Percentiles rank a stretch among this genome's conserved stretches.
phyloP scores from a whole-genome alignment of 2,113 vertebrate genomes.

The Thermophis baileyi region DNA sequence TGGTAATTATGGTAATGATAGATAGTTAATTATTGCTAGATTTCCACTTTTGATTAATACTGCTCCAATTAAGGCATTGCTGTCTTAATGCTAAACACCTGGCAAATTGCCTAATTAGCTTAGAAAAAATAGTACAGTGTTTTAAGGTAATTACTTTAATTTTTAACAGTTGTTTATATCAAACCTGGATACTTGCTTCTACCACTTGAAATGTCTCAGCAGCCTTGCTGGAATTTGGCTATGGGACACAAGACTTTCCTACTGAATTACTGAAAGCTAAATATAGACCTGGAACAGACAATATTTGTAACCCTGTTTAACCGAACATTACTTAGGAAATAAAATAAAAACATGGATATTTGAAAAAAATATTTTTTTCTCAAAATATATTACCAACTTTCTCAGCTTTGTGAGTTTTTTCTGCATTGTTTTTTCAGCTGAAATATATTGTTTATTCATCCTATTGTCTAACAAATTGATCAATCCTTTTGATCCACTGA shows the following conservation, averaged over 20 bases:
- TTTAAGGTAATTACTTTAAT: conserved; percentile 59
- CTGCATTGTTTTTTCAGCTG: not conserved
- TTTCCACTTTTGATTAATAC: conserved; percentile 69
- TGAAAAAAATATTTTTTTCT: not conserved
- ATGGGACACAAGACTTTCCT: rapidly evolving
- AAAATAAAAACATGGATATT: not conserved
- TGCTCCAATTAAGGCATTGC: conserved; percentile 67
- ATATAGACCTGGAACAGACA: not conserved
- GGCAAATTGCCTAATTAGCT: conserved; percentile 69
- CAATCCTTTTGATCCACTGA: not conserved
- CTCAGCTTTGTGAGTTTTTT: not conserved
- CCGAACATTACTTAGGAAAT: not conserved
- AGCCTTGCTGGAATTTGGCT: not conserved
- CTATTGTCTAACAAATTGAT: not conserved
- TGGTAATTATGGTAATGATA: conserved; percentile 32
- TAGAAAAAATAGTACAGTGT: conserved; percentile 49
- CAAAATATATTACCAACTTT: not conserved
- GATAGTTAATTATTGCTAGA: conserved; percentile 67
- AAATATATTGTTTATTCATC: not conserved
- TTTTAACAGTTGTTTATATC: conserved; percentile 25
- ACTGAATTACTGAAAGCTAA: not conserved
- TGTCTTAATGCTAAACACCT: conserved; percentile 62
- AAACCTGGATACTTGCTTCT: not conserved
- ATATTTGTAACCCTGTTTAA: not conserved
- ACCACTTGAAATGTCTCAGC: not conserved